Base-by-base conservation (phyloP, 2,888 invertebrate genomes). In the Panzeria rudis region DNA sequence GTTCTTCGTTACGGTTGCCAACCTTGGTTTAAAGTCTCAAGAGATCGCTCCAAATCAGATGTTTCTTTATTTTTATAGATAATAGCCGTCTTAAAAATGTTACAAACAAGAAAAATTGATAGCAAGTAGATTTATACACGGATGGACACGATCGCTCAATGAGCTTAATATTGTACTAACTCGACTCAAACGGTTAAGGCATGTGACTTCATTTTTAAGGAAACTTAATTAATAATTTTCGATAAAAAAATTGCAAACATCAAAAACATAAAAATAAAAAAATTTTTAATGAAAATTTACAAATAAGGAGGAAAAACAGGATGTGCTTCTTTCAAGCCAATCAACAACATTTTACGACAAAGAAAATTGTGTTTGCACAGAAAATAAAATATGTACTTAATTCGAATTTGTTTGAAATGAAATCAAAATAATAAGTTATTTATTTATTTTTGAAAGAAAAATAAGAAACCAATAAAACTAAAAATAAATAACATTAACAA, bases 401-500 rank as follows among this genome's bases (percentile, higher is more conserved):
- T 50, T 47, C 64, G 4, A 17, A 35, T 44, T 29, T 47, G 41
- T 68, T 73, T 66, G 5, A 52, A n/a, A n/a, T 7, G 1, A 41
- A 71, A 66, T 25, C 9, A 71, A 77, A 59, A 66, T 44, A 32
- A 32, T 13, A 75, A 50, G 1, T 38, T 7, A 72, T 54, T 64
- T 17, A 23, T 15, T 25, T 7, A 15, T 56, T 41, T 66, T 11
- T 29, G 25, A 72, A 61, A 72, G 25, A 54, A 35, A 84, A 59
- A 56, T 20, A 41, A 29, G 25, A 56, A 71, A 71, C 15, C 17
- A 17, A 71, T 44, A 44, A 15, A 59, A 71, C 17, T 44, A 15
- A 56, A 44, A 44, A 44, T 9, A 59, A 44, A 29, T 5, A 87
- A 86, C 86, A 87, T 87, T 86, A 86, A 82, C 86, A 88, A 87